A percentile compares a stretch with the other conserved stretches of the same genome.
Evolutionary conservation across 2,797 vertebrate genomes (phyloP).

Genomic region (Oophaga sylvatica): DNA sequence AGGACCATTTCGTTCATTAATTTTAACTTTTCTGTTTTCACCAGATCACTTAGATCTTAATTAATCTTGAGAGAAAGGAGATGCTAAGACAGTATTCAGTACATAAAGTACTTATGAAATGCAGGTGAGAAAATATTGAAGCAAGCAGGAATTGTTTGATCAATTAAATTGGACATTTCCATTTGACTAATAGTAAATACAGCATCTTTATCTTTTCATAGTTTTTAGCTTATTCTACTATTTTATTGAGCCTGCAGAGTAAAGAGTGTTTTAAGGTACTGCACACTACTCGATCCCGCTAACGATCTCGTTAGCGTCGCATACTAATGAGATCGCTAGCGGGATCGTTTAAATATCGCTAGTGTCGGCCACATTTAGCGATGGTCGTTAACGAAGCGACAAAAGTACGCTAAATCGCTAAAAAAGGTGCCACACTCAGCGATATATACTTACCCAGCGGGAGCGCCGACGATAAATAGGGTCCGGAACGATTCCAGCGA

Average conservation of each 20-base stretch:
- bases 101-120: background rate
- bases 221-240: background rate
- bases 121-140: background rate
- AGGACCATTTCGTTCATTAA: conserved; percentile 9
- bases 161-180: background rate
- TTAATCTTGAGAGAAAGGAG: background rate
- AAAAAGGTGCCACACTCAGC: too few species aligned
- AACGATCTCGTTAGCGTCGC: too few species aligned
- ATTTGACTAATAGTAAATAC: background rate
- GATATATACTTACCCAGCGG: too few species aligned
- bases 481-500: too few species aligned
- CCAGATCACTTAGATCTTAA: conserved; percentile 1
- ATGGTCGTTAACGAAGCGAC: too few species aligned
- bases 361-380: too few species aligned
- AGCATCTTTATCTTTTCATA: background rate
- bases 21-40: conserved; percentile 6
- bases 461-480: too few species aligned
- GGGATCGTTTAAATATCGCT: too few species aligned
- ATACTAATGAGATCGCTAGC: too few species aligned
- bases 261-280: background rate
- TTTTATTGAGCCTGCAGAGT: background rate
- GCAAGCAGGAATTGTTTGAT: background rate
- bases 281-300: too few species aligned
- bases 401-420: too few species aligned
- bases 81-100: background rate